Evolutionary conservation across 2,797 vertebrate species (phyloP).

Genomic region (Aythya fuligula): DNA sequence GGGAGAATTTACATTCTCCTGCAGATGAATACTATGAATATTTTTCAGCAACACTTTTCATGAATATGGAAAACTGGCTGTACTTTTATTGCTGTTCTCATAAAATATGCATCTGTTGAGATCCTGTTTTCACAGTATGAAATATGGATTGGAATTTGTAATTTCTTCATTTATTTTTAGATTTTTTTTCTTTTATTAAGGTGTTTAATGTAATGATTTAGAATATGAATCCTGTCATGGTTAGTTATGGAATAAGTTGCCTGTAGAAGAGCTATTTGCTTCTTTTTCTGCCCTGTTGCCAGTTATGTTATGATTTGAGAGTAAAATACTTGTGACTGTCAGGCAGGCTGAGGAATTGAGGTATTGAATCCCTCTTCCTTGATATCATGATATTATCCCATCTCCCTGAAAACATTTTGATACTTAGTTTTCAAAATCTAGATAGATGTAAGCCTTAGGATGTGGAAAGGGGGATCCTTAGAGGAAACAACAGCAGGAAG

Average conservation of each 20-base stretch:
- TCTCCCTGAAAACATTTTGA: neutral
- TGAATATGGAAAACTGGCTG: slow-evolving; percentile 72
- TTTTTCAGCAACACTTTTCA: slow-evolving; percentile 57
- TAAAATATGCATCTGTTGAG: slow-evolving; percentile 63
- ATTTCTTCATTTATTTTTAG: slow-evolving; percentile 30
- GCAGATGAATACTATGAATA: slow-evolving; percentile 28
- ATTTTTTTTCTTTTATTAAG: neutral
- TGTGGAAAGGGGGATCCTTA: neutral
- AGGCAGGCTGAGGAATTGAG: neutral
- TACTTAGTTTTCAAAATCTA: neutral
- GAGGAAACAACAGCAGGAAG: neutral
- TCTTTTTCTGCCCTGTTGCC: neutral
- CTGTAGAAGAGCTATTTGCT: neutral
- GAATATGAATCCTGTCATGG: neutral
- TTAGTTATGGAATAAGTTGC: neutral
- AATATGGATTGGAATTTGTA: slow-evolving; percentile 20
- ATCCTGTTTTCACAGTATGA: slow-evolving; percentile 48
- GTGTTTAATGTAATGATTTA: neutral
- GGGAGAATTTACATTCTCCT: slow-evolving; percentile 58
- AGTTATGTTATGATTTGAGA: neutral
- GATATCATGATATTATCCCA: neutral
- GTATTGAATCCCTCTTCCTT: neutral
- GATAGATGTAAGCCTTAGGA: neutral
- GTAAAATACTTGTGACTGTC: neutral
- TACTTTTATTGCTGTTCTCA: slow-evolving; percentile 63